Base-by-base conservation (phyloP, 2,888 invertebrate genomes). In the Metacarcinus magister region DNA sequence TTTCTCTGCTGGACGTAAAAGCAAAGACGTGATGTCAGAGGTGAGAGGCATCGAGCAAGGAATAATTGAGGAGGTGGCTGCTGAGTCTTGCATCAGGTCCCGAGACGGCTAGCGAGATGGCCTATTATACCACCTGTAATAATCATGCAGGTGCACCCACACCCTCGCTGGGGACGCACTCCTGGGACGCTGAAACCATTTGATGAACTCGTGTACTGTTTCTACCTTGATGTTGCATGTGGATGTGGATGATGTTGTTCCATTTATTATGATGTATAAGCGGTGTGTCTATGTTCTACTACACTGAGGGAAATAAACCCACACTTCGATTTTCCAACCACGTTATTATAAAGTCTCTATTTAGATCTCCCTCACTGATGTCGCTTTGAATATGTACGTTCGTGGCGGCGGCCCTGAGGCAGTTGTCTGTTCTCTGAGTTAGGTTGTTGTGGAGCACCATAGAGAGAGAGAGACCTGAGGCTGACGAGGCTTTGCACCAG, bases 71-170 rank as follows among this genome's bases (percentile, higher is more conserved):
- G 23, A 92, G n/a, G 54, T 32, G 19, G 92, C 92, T 48, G 48
- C 48, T 92, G 92, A 92, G 32, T 92, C 54, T 92, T 92, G 92
- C 92, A 92, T 60, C 32, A 92, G 28, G 48, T 92, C 48, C 91
- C 91, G 54, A 92, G 54, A 92, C 92, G 54, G 23, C 32, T 10
- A 43, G 54, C 28, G 48, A 60, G 92, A 92, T 92, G 48, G 92
- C 48, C 92, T 92, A 48, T 92, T 46, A 92, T 92, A 48, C 92
- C 32, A 60, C 92, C 92, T 54, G 44, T 92, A 48, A 92, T 32
- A 92, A 48, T 48, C 92, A 92, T 32, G 28, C 48, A 48, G 16
- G 32, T 32, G 19, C 48, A 19, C 13, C 92, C 54, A 48, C 32
- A 28, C 23, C n/a, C 54, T 28, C n/a, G 92, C 92, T n/a, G 28